Conservation (phyloP, 2,113 vertebrate species). For the Seriola quinqueradiata region DNA sequence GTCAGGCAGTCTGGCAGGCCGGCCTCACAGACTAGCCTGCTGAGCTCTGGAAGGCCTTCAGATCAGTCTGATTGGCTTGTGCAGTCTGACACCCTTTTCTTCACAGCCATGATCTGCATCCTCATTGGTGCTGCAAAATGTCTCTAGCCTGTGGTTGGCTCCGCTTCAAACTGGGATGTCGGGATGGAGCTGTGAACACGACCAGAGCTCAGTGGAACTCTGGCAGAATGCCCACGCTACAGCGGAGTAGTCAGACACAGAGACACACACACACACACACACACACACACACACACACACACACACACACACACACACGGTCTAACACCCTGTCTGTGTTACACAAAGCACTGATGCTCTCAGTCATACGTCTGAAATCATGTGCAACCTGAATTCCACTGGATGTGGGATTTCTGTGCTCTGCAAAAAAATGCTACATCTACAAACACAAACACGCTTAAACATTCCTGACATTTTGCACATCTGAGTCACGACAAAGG, state of each 20-base stretch:
- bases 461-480: conserved; percentile 47
- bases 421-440: background rate
- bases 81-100: conserved; percentile 36
- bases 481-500: conserved; percentile 57
- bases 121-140: conserved; percentile 72
- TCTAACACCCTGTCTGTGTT: conserved; percentile 51
- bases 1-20: conserved; percentile 73
- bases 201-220: conserved; percentile 71
- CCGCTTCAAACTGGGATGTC: conserved; percentile 71
- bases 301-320: conserved; percentile 32
- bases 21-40: conserved; percentile 73
- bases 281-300: conserved; percentile 25
- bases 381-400: conserved; percentile 29
- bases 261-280: conserved; percentile 29
- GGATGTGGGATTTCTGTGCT: conserved; percentile 9
- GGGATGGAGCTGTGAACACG: conserved; percentile 79
- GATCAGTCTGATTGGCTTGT: conserved; percentile 71
- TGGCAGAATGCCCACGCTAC: conserved; percentile 79
- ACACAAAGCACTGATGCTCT: conserved; percentile 27
- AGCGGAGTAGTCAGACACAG: conserved; percentile 61
- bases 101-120: conserved; percentile 53
- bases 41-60: conserved; percentile 69
- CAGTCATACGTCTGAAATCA: conserved; percentile 50
- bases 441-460: conserved; percentile 31
- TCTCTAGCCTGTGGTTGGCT: conserved; percentile 69